phyloP scores from a whole-genome alignment of 2,797 vertebrate species.

The Chrysocyon brachyurus region DNA sequence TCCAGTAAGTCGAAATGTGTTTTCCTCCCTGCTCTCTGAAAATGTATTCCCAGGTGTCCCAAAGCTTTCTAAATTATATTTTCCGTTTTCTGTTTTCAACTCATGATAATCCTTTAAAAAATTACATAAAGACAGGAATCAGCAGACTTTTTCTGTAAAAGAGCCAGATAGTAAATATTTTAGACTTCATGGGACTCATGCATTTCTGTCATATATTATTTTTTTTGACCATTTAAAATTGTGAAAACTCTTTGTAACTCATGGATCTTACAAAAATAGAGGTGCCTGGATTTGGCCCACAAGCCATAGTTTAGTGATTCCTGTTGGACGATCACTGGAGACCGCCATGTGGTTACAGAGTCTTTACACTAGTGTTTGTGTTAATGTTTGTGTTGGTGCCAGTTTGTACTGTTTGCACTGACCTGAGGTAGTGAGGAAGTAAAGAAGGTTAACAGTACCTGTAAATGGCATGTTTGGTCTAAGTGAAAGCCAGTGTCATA shows the following conservation, averaged over 20 bases:
- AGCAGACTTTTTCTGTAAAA: background rate
- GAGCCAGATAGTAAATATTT: background rate
- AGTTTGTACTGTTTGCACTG: background rate
- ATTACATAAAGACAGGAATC: background rate
- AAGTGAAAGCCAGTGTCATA: background rate
- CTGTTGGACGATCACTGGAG: background rate
- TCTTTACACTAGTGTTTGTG: background rate
- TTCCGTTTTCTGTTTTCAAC: background rate
- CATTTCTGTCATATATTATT: background rate
- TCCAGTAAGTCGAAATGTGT: background rate
- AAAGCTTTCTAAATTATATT: background rate
- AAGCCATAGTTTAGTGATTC: background rate
- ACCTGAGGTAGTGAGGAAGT: background rate
- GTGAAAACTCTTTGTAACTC: background rate
- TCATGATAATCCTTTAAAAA: background rate
- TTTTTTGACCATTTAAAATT: background rate
- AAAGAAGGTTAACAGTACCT: background rate
- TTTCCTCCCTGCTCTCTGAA: constrained; percentile 32
- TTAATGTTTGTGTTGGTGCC: background rate
- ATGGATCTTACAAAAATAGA: background rate
- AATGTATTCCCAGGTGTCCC: background rate
- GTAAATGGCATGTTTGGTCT: background rate
- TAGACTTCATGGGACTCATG: background rate
- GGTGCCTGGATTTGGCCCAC: background rate
- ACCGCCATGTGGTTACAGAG: background rate